Evolutionary conservation across 1,140 invertebrate genomes (phyloP), one percentile per base, ranked within the genome.

Genomic region (Bombus picipes): DNA sequence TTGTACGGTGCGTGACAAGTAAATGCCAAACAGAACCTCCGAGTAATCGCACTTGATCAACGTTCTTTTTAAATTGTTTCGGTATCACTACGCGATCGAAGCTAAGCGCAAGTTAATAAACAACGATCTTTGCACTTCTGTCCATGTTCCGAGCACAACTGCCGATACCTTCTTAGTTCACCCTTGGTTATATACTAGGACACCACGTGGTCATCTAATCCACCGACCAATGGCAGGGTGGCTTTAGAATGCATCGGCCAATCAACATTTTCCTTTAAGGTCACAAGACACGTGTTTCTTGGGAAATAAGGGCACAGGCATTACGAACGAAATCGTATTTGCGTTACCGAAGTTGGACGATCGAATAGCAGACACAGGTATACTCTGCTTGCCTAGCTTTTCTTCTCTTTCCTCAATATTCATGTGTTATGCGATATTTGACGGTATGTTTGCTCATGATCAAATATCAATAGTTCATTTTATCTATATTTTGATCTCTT

Each of bases 171-270:
- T 93, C 87, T 91, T 93, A 92, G 85, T 93, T 92, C 92, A 93
- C 92, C 92, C 92, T 91, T 88, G 86, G 91, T 95, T 95, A 95
- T 95, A 95, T 95, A 95, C 93, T 87, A 78, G 87, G 89, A 88
- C 88, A 92, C 93, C 94, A 95, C 94, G 93, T 95, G 94, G 94
- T 95, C 91, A 93, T 88, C 88, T 94, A 94, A 94, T 95, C 93
- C 92, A 92, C 62, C 88, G 90, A 87, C 95, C 94, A 95, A 95
- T 95, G 77, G 89, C 73, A 87, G 83, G 75, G 76, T 78, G 47
- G 83, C 90, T 90, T 92, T 88, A 86, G 79, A 79, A 47, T 79
- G n/a, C 70, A 85, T 43, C 75, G 62, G 80, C 94, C 94, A 94
- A 95, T 94, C 65, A 87, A 85, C 72, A 53, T 57, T 86, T 77